Evolutionary conservation across 2,113 vertebrate genomes (phyloP).

Genomic region (Ellobius talpinus): DNA sequence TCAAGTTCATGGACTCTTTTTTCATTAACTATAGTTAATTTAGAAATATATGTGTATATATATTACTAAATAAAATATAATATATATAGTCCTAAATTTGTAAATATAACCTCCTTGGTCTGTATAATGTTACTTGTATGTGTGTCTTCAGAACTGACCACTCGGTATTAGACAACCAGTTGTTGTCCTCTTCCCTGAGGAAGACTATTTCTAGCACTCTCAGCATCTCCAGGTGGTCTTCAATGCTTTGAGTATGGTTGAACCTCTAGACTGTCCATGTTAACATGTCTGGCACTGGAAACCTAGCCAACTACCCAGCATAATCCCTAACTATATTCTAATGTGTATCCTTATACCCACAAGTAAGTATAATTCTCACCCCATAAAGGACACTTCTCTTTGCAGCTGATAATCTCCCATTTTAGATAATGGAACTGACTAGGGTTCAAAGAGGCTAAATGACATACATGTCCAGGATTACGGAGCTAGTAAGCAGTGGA

Average conservation of each 20-base stretch:
- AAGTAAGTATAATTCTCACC: not conserved
- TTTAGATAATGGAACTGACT: not conserved
- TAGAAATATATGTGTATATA: not conserved
- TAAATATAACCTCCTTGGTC: not conserved
- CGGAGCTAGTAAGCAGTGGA: not conserved
- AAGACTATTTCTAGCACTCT: not conserved
- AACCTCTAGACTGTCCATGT: too few relatives aligned
- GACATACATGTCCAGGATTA: not conserved
- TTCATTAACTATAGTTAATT: not conserved
- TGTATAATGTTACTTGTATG: not conserved
- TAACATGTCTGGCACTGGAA: not conserved
- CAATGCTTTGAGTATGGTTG: not conserved
- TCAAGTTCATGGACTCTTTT: not conserved
- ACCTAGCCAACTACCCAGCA: not conserved
- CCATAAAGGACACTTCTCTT: not conserved
- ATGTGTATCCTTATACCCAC: not conserved
- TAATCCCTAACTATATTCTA: not conserved
- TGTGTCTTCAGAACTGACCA: not conserved
- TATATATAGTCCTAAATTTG: too few relatives aligned
- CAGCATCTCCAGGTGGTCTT: not conserved
- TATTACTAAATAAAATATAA: too few relatives aligned
- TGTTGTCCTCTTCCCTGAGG: not conserved
- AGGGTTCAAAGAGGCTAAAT: not conserved
- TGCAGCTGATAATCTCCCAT: not conserved
- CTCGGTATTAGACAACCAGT: not conserved